phyloP scores from a whole-genome alignment of 2,888 invertebrate species.

The Nysson spinosus region DNA sequence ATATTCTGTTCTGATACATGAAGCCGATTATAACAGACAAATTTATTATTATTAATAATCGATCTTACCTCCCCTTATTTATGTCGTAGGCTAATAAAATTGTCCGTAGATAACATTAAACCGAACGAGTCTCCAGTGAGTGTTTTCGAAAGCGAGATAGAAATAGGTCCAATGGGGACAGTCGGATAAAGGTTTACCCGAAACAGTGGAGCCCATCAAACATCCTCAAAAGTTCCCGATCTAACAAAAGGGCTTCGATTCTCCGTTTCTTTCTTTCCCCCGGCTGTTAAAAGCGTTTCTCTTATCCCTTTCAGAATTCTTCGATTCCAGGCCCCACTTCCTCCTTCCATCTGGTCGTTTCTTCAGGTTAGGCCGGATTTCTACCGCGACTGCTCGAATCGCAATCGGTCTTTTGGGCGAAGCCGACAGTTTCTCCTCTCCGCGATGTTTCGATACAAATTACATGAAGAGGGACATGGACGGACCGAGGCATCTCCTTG shows the following conservation, averaged over 20 bases:
- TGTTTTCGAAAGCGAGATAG: too few species aligned
- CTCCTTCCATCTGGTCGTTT: constrained; percentile 57
- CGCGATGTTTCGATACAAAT: constrained; percentile 76
- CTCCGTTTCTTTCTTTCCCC: too few species aligned
- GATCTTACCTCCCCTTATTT: too few species aligned
- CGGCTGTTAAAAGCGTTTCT: not conserved
- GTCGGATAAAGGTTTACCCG: too few species aligned
- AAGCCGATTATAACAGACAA: too few species aligned
- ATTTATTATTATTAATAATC: too few species aligned
- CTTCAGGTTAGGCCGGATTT: constrained; percentile 50
- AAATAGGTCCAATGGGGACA: too few species aligned
- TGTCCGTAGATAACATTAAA: too few species aligned
- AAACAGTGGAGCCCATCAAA: not conserved
- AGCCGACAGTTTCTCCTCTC: constrained; percentile 67
- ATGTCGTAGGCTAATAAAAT: too few species aligned
- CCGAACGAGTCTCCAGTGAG: too few species aligned
- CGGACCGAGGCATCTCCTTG: constrained; percentile 30
- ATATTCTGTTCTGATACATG: too few species aligned
- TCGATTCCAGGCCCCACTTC: constrained; percentile 37
- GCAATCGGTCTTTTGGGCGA: constrained; percentile 68
- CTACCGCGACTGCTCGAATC: too few species aligned
- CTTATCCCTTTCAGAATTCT: constrained; percentile 53
- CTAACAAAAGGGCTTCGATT: constrained; percentile 24
- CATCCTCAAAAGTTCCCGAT: constrained; percentile 21
- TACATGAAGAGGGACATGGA: constrained; percentile 72